These are phyloP conservation scores for Naja naja DNA, from an alignment of 2,113 vertebrate species.

Conservation along the genomic window DNA sequence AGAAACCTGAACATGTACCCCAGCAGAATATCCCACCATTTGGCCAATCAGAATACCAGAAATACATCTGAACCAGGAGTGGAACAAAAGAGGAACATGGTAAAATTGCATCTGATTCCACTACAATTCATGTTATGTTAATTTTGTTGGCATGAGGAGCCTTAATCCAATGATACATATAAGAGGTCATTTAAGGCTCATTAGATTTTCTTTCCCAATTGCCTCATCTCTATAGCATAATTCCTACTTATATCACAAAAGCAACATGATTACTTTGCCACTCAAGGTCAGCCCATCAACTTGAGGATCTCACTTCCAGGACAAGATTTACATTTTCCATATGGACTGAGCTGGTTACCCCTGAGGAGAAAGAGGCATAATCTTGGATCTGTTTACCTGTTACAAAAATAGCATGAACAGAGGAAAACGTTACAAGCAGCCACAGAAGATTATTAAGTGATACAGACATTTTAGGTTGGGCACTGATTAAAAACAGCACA, in stretches of 20 bases:
- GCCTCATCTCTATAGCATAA: neutral
- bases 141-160: neutral
- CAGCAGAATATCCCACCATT: neutral
- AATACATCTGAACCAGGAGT: neutral
- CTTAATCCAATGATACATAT: neutral
- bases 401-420: neutral
- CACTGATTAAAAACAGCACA: neutral
- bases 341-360: neutral
- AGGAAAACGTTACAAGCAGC: neutral
- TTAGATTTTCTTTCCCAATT: neutral
- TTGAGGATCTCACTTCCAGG: neutral
- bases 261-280: neutral
- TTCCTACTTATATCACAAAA: neutral
- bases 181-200: neutral
- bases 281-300: neutral
- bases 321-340: too few relatives aligned
- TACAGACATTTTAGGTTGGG: neutral
- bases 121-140: neutral
- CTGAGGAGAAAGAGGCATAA: neutral
- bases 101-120: neutral
- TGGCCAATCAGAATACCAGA: neutral
- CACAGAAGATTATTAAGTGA: neutral
- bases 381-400: neutral
- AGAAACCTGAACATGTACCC: neutral
- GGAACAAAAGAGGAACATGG: neutral